Evolutionary conservation across 2,797 vertebrate genomes (phyloP), one percentile per base, ranked within the genome.

Genomic region (Lepus oiostolus): DNA sequence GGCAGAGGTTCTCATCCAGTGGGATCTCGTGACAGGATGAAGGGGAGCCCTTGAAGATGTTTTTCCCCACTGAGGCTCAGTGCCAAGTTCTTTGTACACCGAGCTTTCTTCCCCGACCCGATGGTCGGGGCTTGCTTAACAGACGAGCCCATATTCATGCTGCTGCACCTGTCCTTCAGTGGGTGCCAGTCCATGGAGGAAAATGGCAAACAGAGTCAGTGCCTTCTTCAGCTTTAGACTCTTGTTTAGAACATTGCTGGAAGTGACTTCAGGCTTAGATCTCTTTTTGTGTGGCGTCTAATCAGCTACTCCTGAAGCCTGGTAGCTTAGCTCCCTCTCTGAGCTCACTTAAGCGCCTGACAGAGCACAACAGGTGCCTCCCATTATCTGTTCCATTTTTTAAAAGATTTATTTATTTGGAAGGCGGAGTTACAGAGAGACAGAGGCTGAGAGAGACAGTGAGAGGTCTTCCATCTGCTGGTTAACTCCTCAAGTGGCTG

Each of bases 141-240:
- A 85, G 4, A 67, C 8, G 9, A 30, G 8, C 7, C 38, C 13
- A 50, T 30, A 0, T 17, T 28, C 30, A 4, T 30, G 2, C 19
- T 35, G 24, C 21, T 1, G 19, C 35, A 58, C 24, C 52, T 75
- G 0, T 9, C 42, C 2, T 65, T 2, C 0, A 1, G 2, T 1
- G 62, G 0, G 4, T 7, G 5, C 4, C 12, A 62, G 47, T 50
- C 47, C 16, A 6, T 2, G 52, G 35, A 71, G n/a, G 26, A 30
- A 77, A 54, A 77, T 24, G 16, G 65, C 0, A 17, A 88, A 62
- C 30, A 50, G 8, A 19, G 3, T 7, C 10, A 7, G 35, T 1
- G 1, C 0, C 2, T 38, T 60, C 30, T 85, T 19, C 5, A 52
- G 14, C 26, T 26, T 28, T 6, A 42, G 21, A 63, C 5, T 42